These are phyloP conservation scores for Etheostoma nigrum DNA, from an alignment of 2,797 vertebrate species.

Conservation along the genomic window DNA sequence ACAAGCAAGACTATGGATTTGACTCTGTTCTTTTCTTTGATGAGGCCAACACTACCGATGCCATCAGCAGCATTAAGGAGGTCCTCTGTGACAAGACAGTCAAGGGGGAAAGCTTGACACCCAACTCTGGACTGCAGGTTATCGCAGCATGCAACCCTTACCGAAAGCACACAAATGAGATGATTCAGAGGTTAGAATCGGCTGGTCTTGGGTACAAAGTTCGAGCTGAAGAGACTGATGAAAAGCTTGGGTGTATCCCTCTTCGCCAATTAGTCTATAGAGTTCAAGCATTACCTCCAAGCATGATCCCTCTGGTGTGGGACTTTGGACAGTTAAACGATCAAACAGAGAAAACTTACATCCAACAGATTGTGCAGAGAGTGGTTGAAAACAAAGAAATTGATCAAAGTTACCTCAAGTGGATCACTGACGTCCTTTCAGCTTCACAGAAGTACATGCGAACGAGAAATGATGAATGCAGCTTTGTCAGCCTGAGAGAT, in stretches of 20 bases:
- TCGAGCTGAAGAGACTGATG: constrained; percentile 89
- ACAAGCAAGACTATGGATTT: constrained; percentile 84
- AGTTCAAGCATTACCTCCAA: constrained; percentile 95
- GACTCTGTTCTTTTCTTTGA: constrained; percentile 96
- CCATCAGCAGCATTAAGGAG: constrained; percentile 95
- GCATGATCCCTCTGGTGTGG: constrained; percentile 96
- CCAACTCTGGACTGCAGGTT: constrained; percentile 86
- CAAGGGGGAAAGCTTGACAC: constrained; percentile 82
- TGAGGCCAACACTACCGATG: constrained; percentile 96
- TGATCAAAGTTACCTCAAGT: background rate
- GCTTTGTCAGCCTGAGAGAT: constrained; percentile 96
- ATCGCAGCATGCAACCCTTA: constrained; percentile 98
- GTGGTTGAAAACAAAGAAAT: constrained; percentile 73
- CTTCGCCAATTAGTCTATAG: constrained; percentile 97
- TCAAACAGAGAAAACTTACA: constrained; percentile 90
- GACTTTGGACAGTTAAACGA: constrained; percentile 96
- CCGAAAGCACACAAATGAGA: constrained; percentile 90
- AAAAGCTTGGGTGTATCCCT: constrained; percentile 94
- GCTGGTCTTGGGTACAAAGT: constrained; percentile 95
- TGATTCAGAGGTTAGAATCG: constrained; percentile 92
- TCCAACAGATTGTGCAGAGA: constrained; percentile 93
- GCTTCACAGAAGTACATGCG: constrained; percentile 94
- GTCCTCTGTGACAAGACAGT: constrained; percentile 92
- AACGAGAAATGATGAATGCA: constrained; percentile 87
- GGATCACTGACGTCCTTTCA: constrained; percentile 87